Conservation (phyloP, 2,888 invertebrate genomes). For the Cyaniris semiargus region DNA sequence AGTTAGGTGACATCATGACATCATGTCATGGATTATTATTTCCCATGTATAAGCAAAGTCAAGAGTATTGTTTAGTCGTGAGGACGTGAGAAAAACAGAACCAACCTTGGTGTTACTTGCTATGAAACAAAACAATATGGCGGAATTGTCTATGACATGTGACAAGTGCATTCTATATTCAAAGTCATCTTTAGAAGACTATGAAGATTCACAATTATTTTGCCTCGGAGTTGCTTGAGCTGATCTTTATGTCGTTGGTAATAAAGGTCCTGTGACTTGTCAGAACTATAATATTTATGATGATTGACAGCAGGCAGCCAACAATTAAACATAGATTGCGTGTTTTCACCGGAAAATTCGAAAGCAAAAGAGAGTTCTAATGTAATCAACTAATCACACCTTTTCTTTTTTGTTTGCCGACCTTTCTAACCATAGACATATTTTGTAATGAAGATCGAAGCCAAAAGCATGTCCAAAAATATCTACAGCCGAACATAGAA, state of each 20-base stretch:
- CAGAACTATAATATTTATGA: too few species aligned
- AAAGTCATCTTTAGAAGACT: too few species aligned
- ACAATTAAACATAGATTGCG: not conserved
- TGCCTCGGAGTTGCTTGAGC: too few species aligned
- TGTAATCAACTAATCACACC: not conserved
- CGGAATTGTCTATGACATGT: conserved; percentile 19
- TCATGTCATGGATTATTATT: conserved; percentile 39
- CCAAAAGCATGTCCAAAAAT: too few species aligned
- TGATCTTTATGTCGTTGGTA: too few species aligned
- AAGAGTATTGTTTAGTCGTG: conserved; percentile 21
- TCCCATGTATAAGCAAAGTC: conserved; percentile 32
- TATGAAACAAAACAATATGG: conserved; percentile 17
- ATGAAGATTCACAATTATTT: too few species aligned
- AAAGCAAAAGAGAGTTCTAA: conserved; percentile 26
- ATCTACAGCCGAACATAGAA: too few species aligned
- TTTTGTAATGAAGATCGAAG: too few species aligned
- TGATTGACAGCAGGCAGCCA: not conserved
- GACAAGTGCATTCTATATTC: conserved; percentile 17
- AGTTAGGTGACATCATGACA: conserved; percentile 41
- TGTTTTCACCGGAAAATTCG: conserved; percentile 28
- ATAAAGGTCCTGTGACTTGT: too few species aligned
- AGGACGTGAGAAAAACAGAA: conserved; percentile 22
- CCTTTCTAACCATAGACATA: not conserved
- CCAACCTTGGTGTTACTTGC: conserved; percentile 12
- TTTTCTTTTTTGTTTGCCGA: conserved; percentile 19